Base-by-base conservation (phyloP, 2,888 invertebrate genomes). In the Tenthredo mesomela region DNA sequence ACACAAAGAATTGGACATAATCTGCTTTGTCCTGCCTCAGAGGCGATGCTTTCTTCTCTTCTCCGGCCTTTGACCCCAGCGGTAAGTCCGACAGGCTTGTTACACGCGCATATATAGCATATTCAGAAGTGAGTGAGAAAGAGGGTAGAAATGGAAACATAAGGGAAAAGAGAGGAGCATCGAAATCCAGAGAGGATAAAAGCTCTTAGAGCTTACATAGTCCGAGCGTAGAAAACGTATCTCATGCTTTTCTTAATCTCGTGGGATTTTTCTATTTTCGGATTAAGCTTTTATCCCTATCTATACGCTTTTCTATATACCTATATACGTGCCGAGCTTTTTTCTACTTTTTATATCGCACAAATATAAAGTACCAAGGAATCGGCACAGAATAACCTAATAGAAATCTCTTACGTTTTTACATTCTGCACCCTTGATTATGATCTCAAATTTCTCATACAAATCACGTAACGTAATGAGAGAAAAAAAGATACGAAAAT, bases 201-300 rank as follows among this genome's bases (percentile, higher is more conserved):
- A 82, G 67, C 82, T 67, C 82, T 82, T 43, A 67, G 82, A 67
- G 67, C 82, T 65, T 67, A 82, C 47, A 67, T 82, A 82, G 82
- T 58, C 82, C 75, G 86, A 85, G 85, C 84, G 85, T 85, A 75
- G 77, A 84, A 70, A 85, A 84, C 61, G 75, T 75, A 78, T 70
- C 85, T 85, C 84, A 67, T 70, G 82, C 86, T 86, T 84, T 84
- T 84, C 85, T 86, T 87, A 85, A 71, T 85, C 84, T 84, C 40
- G 21, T 58, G 82, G 86, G 84, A 86, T 86, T 85, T 85, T 86
- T 87, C 86, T 86, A 87, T 87, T 87, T 85, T 71, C 86, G 86
- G 86, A 86, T 87, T 87, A 87, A 85, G 61, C 82, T 78, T 82
- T 82, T 82, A 82, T 82, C 82, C 82, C 43, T 40, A 40, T n/a